These are phyloP conservation scores for Hycleus cichorii DNA, from an alignment of 1,140 invertebrate genomes.

Conservation along the genomic window DNA sequence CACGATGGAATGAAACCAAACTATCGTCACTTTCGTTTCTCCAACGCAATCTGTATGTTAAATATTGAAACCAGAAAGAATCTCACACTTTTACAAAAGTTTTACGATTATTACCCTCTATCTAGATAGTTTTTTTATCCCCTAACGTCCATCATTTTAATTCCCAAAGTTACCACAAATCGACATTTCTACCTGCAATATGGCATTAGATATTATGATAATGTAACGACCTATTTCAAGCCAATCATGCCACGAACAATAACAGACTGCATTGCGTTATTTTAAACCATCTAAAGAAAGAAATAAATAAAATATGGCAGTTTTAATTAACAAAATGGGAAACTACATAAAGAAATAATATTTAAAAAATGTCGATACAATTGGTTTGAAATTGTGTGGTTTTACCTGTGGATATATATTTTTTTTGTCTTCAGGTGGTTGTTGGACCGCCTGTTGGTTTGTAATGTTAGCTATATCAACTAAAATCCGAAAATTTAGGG, in stretches of 20 bases:
- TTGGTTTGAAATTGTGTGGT: background rate
- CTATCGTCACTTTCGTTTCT: too few relatives aligned
- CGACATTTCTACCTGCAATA: slow-evolving; percentile 26
- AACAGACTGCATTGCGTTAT: slow-evolving; percentile 18
- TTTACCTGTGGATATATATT: slow-evolving; percentile 7
- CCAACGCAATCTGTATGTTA: too few relatives aligned
- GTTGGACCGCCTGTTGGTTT: slow-evolving; percentile 13
- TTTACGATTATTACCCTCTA: slow-evolving; percentile 8
- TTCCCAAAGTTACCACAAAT: slow-evolving; percentile 4
- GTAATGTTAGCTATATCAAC: slow-evolving; percentile 20
- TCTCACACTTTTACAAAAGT: slow-evolving; percentile 12
- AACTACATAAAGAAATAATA: background rate
- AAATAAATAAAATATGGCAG: background rate
- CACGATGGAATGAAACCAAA: too few relatives aligned
- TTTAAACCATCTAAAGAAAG: background rate
- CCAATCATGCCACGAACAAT: slow-evolving; percentile 24
- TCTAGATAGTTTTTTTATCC: too few relatives aligned
- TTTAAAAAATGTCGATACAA: background rate
- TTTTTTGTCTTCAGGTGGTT: slow-evolving; percentile 7
- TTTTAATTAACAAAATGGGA: background rate
- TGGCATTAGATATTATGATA: slow-evolving; percentile 28
- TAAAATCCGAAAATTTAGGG: slow-evolving; percentile 16
- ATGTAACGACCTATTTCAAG: slow-evolving; percentile 29
- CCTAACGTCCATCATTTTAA: background rate
- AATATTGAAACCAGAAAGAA: background rate